A percentile compares a stretch with the other conserved stretches of the same genome.
phyloP scores from a whole-genome alignment of 2,113 vertebrate species.

The human (Homo sapiens) region GRCh38 chr2:35178501-35179000 shows the following conservation, averaged over 20 bases:
- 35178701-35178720: background rate
- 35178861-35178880: background rate
- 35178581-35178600: background rate
- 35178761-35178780: background rate
- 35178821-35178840: background rate
- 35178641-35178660: background rate
- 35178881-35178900: background rate
- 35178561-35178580: background rate
- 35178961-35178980: background rate
- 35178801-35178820: background rate
- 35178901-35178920: background rate
- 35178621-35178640: background rate
- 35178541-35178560: background rate
- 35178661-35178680: background rate
- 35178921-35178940: background rate
- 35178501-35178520: no score
- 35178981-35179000: background rate
- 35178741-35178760: background rate
- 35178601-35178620: background rate
- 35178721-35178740: background rate
- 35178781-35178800: background rate
- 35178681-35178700: background rate
- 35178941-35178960: background rate
- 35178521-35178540: no score
- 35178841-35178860: background rate